These are phyloP conservation scores for Meteorus colon DNA, from an alignment of 2,888 invertebrate species.

Conservation along the genomic window DNA sequence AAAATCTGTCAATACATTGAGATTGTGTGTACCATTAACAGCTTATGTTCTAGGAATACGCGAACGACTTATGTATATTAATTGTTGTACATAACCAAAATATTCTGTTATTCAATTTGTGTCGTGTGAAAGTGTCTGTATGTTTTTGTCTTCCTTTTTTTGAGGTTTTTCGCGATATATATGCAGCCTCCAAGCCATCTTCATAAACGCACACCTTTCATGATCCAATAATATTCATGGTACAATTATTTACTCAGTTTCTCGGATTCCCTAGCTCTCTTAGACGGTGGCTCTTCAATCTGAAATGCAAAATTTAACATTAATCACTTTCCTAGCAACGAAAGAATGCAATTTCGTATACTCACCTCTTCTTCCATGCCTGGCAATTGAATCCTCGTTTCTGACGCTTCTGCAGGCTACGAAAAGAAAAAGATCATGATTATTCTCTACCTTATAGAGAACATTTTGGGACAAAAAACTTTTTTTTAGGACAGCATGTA, in stretches of 20 bases:
- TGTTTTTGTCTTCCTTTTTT: constrained; percentile 58
- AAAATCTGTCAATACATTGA: constrained; percentile 58
- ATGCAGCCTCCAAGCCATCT: constrained; percentile 45
- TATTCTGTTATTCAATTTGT: constrained; percentile 72
- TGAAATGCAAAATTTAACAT: constrained; percentile 51
- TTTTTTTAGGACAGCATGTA: too few species aligned
- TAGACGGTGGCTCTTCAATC: constrained; percentile 71
- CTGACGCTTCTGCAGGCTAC: constrained; percentile 86
- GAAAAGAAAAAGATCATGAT: constrained; percentile 34
- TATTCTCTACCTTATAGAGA: constrained; percentile 42
- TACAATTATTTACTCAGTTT: constrained; percentile 70
- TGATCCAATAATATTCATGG: constrained; percentile 34
- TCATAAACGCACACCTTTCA: constrained; percentile 37
- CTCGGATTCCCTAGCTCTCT: constrained; percentile 71
- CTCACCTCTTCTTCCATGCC: constrained; percentile 78
- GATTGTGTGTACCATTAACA: constrained; percentile 64
- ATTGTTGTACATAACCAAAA: constrained; percentile 72
- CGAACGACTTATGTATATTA: constrained; percentile 70
- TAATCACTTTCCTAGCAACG: not conserved
- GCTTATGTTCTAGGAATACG: constrained; percentile 69
- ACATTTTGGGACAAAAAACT: constrained; percentile 47
- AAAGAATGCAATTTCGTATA: constrained; percentile 21
- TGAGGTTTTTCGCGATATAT: constrained; percentile 56
- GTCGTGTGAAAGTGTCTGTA: constrained; percentile 67
- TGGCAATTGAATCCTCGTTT: constrained; percentile 85